Conservation (phyloP, 2,797 vertebrate species). For the Molossus alvarezi region DNA sequence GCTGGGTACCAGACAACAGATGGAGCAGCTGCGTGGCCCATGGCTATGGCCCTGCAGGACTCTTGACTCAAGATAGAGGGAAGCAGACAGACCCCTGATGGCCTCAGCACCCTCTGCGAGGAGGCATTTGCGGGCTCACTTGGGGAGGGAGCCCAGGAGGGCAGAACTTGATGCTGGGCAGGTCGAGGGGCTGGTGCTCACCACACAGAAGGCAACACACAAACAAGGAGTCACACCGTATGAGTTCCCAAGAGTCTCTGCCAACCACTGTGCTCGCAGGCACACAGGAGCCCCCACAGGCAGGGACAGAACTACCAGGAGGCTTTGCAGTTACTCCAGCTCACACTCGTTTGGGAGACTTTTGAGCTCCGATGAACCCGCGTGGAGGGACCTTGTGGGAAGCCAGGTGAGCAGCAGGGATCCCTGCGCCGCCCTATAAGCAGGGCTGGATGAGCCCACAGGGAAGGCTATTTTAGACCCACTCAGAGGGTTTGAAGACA, state of each 20-base stretch:
- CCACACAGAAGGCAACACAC: background rate
- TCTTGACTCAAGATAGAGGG: background rate
- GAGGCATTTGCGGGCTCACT: background rate
- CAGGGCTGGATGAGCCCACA: background rate
- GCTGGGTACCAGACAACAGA: background rate
- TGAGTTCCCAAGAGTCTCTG: background rate
- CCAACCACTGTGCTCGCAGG: background rate
- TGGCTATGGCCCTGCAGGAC: background rate
- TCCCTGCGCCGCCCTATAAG: background rate
- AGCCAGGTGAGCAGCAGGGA: background rate
- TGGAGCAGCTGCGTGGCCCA: background rate
- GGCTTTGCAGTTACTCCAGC: background rate
- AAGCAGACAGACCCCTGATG: background rate
- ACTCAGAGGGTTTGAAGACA: background rate
- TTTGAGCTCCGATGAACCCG: background rate
- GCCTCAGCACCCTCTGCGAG: background rate
- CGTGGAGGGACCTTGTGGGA: background rate
- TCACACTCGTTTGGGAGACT: background rate
- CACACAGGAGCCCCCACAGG: background rate
- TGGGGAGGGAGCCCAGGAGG: background rate
- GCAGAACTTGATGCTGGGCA: background rate
- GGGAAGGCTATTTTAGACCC: background rate
- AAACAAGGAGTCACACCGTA: rapidly evolving
- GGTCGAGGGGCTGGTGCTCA: background rate
- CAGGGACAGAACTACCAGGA: background rate